Evolutionary conservation across 2,888 invertebrate species (phyloP), one percentile per base, ranked within the genome.

Genomic region (Ectemnius continuus): DNA sequence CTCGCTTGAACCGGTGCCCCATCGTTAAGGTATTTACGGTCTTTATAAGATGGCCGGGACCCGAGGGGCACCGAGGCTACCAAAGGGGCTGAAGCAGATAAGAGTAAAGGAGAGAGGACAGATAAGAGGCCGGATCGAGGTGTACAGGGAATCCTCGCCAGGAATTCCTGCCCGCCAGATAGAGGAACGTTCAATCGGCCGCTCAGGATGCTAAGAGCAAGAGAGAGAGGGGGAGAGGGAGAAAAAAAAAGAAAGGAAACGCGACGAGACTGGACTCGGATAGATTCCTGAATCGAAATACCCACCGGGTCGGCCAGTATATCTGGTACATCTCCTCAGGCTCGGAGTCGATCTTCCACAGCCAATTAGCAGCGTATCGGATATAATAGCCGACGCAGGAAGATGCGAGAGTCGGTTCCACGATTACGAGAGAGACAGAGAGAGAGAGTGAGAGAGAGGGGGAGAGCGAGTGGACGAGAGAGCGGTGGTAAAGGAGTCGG

Each of bases 331-430:
- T 71, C 60, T 69, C 23, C 58, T 56, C 36, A 11, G 36, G 45
- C n/a, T 5, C 8, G 45, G 45, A 23, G 16, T 56, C 52, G 45
- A 61, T 70, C 65, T 52, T 57, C 64, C 63, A 69, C 59, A 65
- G 71, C 76, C 75, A 81, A 82, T 82, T 81, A 81, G 79, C 71
- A 45, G 66, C 58, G 72, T 56, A 64, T 74, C 70, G 69, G 61
- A 70, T 72, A 71, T 59, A 70, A 79, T 63, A 68, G 60, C 64
- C 67, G 71, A 52, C 57, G 58, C 52, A 60, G 65, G 61, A 73
- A 70, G 69, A 78, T 80, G 66, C 63, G 64, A 59, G 36, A 36
- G 60, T 66, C 47, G 62, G 52, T 69, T 28, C 36, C 61, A 69
- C 81, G 73, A 75, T 75, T 61, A 67, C 59, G 60, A 57, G 69